phyloP scores from a whole-genome alignment of 2,797 vertebrate genomes.

The Hemibagrus guttatus region DNA sequence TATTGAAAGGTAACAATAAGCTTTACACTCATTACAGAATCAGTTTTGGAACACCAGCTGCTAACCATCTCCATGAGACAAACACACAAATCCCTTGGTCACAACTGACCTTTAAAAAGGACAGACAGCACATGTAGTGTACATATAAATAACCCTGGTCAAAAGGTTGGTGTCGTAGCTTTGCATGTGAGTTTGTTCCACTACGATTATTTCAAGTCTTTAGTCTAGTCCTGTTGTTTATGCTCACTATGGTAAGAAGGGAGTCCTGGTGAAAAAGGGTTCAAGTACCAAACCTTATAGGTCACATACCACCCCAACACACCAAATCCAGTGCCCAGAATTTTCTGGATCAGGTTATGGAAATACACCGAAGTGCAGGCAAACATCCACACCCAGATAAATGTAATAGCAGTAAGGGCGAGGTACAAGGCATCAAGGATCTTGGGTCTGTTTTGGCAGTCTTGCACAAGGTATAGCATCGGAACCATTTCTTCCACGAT shows the following conservation, averaged over 20 bases:
- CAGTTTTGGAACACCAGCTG: slow-evolving; percentile 69
- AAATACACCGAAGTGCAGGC: slow-evolving; percentile 90
- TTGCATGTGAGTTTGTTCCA: slow-evolving; percentile 33
- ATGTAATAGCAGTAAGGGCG: slow-evolving; percentile 78
- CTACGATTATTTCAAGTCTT: background rate
- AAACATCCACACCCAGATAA: slow-evolving; percentile 93
- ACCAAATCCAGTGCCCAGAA: slow-evolving; percentile 82
- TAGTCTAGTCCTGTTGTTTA: slow-evolving; percentile 64
- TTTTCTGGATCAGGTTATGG: slow-evolving; percentile 83
- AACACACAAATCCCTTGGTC: slow-evolving; percentile 36
- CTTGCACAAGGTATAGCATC: slow-evolving; percentile 68
- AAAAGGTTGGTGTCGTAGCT: background rate
- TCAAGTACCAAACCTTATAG: slow-evolving; percentile 87
- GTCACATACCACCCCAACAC: slow-evolving; percentile 86
- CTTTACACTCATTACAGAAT: slow-evolving; percentile 61
- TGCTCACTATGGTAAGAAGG: slow-evolving; percentile 71
- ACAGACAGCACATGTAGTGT: slow-evolving; percentile 49
- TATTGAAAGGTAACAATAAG: slow-evolving; percentile 42
- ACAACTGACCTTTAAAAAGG: slow-evolving; percentile 52
- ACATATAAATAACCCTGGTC: slow-evolving; percentile 28
- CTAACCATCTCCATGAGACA: slow-evolving; percentile 37
- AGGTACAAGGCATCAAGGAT: slow-evolving; percentile 78
- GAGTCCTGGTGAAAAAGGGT: slow-evolving; percentile 85
- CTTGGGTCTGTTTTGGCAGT: slow-evolving; percentile 50
- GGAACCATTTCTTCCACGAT: slow-evolving; percentile 88